phyloP scores from a whole-genome alignment of 2,113 vertebrate species.

The Centropus bengalensis region DNA sequence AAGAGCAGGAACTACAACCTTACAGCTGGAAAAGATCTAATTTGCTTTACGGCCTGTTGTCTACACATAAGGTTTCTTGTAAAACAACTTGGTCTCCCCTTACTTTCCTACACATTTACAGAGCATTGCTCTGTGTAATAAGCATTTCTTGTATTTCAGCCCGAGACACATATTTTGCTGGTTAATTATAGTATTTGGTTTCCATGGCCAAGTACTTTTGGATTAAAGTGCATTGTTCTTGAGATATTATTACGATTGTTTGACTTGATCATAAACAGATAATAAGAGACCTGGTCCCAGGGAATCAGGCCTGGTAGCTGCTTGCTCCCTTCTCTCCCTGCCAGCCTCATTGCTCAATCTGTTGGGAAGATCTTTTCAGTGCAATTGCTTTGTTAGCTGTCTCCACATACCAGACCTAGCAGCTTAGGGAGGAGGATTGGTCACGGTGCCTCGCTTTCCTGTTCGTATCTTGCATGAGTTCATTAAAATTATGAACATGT shows the following conservation, averaged over 20 bases:
- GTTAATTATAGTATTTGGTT: neutral
- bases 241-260: neutral
- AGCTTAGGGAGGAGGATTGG: neutral
- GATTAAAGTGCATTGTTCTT: neutral
- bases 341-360: neutral
- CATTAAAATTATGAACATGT: constrained; percentile 26
- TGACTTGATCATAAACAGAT: neutral
- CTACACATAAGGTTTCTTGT: neutral
- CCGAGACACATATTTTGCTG: neutral
- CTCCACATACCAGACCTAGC: neutral
- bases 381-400: neutral
- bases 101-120: neutral
- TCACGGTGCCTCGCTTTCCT: neutral
- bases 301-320: neutral
- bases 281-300: neutral
- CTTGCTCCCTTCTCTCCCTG: neutral
- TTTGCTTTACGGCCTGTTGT: neutral
- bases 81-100: neutral
- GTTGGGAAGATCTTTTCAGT: neutral
- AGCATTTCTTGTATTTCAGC: neutral
- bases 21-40: neutral
- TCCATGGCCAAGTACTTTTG: neutral
- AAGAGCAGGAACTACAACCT: neutral
- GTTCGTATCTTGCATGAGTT: constrained; percentile 27
- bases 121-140: neutral